Percentiles rank a stretch among this genome's conserved stretches.
Conservation (phyloP, 64 coral and sea anemone genomes). For the Dendronephthya gigantea region DNA sequence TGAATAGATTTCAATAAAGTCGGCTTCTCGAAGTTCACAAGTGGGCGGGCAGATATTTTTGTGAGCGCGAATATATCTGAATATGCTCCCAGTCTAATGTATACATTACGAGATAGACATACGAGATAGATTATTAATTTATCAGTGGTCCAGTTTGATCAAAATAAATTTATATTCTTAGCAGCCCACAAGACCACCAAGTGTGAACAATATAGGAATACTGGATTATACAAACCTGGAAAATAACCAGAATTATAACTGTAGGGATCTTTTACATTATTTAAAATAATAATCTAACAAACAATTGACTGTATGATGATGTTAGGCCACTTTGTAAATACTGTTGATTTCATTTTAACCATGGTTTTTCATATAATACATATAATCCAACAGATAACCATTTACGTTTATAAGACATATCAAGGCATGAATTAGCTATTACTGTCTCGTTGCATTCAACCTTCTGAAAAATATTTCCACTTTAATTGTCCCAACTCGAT, state of each 20-base stretch:
- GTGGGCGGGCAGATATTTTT: too few relatives aligned
- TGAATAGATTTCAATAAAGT: too few relatives aligned
- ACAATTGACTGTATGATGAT: too few relatives aligned
- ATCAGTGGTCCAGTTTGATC: too few relatives aligned
- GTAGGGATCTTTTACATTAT: not conserved
- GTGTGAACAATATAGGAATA: not conserved
- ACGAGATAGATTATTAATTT: too few relatives aligned
- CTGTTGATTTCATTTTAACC: not conserved
- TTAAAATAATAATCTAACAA: too few relatives aligned
- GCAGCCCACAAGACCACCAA: not conserved
- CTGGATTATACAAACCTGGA: not conserved
- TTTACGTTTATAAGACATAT: not conserved
- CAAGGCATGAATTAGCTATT: not conserved
- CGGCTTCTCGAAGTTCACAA: too few relatives aligned
- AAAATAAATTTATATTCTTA: too few relatives aligned
- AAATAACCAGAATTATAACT: not conserved
- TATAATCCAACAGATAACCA: too few relatives aligned
- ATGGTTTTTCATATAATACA: not conserved
- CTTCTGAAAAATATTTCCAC: not conserved
- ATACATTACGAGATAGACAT: too few relatives aligned
- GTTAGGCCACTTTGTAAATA: not conserved
- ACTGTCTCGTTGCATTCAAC: not conserved
- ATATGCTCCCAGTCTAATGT: too few relatives aligned
- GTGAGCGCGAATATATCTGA: too few relatives aligned
- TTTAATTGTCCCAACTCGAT: not conserved